Evolutionary conservation across 1,140 invertebrate genomes (phyloP).

Genomic region (Pogonomyrmex barbatus): DNA sequence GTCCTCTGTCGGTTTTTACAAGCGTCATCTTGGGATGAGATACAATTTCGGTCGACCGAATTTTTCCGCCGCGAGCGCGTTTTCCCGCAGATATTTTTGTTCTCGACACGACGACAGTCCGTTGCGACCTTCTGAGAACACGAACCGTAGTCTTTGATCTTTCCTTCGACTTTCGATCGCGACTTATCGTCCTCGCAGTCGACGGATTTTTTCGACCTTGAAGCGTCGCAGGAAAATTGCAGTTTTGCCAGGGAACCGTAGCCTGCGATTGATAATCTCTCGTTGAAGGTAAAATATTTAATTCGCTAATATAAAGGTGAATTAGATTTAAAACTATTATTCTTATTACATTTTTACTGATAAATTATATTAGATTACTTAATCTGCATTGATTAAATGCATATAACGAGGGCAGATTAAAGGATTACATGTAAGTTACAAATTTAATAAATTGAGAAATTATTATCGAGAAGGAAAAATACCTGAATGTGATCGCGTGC

Average conservation of each 20-base stretch:
- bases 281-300: not conserved
- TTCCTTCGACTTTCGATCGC: not conserved
- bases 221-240: slow-evolving; percentile 20
- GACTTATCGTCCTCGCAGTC: not conserved
- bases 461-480: not conserved
- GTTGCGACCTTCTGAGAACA: not conserved
- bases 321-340: not conserved
- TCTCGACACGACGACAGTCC: not conserved
- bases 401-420: too few relatives aligned
- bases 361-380: too few relatives aligned
- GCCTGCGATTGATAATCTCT: slow-evolving; percentile 12
- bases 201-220: not conserved
- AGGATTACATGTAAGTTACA: not conserved
- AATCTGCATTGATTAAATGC: too few relatives aligned
- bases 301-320: not conserved
- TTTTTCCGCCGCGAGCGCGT: not conserved
- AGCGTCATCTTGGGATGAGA: not conserved
- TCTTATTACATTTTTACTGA: not conserved
- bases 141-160: too few relatives aligned
- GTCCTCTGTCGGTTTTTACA: not conserved
- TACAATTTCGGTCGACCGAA: too few relatives aligned
- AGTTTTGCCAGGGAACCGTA: not conserved
- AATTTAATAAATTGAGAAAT: not conserved
- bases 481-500: slow-evolving; percentile 8
- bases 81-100: not conserved